phyloP scores from a whole-genome alignment of 2,797 vertebrate genomes.

The Hippoglossus hippoglossus region DNA sequence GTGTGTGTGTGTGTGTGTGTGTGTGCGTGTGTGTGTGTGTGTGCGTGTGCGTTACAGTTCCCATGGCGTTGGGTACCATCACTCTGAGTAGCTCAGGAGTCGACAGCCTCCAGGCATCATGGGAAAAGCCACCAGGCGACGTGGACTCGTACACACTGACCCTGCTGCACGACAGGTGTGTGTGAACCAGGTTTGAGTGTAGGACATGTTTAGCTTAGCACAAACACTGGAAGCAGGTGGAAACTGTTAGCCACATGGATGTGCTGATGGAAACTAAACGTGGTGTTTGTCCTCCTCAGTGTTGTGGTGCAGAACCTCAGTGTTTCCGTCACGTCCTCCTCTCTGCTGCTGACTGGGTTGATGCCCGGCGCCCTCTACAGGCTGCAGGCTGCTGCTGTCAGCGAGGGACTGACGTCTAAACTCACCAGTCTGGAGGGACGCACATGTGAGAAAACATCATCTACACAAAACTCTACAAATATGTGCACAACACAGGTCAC shows the following conservation, averaged over 20 bases:
- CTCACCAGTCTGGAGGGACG: conserved; percentile 80
- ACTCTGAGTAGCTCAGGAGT: conserved; percentile 84
- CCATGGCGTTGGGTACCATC: conserved; percentile 84
- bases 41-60: conserved; percentile 79
- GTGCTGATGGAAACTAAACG: not conserved
- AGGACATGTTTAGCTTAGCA: not conserved
- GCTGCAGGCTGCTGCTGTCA: conserved; percentile 89
- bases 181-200: too few relatives aligned
- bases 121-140: conserved; percentile 89
- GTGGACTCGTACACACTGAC: conserved; percentile 89
- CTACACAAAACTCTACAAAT: too few relatives aligned
- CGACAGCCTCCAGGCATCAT: conserved; percentile 89
- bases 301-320: conserved; percentile 89
- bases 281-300: conserved; percentile 57
- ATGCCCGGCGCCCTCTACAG: conserved; percentile 90
- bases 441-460: conserved; percentile 83
- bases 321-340: conserved; percentile 81
- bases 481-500: too few relatives aligned
- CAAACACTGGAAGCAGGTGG: not conserved
- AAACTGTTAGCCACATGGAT: not conserved
- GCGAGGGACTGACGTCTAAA: conserved; percentile 86
- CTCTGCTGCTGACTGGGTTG: conserved; percentile 83
- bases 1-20: conserved; percentile 21
- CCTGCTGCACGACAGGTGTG: conserved; percentile 82
- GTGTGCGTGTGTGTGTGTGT: conserved; percentile 7